Evolutionary conservation across 2,888 invertebrate species (phyloP).

Genomic region (Andrena chrysosceles): DNA sequence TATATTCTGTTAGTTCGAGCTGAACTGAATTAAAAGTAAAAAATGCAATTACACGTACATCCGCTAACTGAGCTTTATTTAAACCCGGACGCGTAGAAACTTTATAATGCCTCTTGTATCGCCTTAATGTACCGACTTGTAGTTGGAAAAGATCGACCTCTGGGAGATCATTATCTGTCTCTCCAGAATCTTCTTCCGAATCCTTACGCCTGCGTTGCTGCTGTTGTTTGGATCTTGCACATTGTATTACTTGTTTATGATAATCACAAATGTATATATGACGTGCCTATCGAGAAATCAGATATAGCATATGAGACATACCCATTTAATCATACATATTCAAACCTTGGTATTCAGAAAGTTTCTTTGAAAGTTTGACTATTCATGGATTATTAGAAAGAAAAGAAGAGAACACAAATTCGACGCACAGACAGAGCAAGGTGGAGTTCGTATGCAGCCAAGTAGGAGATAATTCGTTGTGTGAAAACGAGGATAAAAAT

Average conservation of each 20-base stretch:
- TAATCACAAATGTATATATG: slow-evolving; percentile 99
- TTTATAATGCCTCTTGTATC: slow-evolving; percentile 97
- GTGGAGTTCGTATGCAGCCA: too few species aligned
- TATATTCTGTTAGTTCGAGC: neutral
- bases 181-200: slow-evolving; percentile 97
- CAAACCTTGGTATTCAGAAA: neutral
- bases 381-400: slow-evolving; percentile 1
- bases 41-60: slow-evolving; percentile 88
- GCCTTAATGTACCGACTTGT: slow-evolving; percentile 96
- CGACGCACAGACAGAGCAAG: neutral
- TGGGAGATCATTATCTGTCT: slow-evolving; percentile 95
- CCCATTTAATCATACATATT: neutral
- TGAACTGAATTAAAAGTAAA: too few species aligned
- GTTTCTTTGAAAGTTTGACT: neutral
- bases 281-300: slow-evolving; percentile 88
- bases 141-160: slow-evolving; percentile 97
- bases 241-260: slow-evolving; percentile 98
- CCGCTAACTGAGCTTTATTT: slow-evolving; percentile 97
- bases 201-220: slow-evolving; percentile 91
- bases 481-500: too few species aligned
- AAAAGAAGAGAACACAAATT: neutral
- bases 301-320: slow-evolving; percentile 7
- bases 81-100: slow-evolving; percentile 95
- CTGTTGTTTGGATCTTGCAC: slow-evolving; percentile 94
- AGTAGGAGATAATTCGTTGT: too few species aligned